phyloP scores from a whole-genome alignment of 2,888 invertebrate species.

The Zelleria hepariella region DNA sequence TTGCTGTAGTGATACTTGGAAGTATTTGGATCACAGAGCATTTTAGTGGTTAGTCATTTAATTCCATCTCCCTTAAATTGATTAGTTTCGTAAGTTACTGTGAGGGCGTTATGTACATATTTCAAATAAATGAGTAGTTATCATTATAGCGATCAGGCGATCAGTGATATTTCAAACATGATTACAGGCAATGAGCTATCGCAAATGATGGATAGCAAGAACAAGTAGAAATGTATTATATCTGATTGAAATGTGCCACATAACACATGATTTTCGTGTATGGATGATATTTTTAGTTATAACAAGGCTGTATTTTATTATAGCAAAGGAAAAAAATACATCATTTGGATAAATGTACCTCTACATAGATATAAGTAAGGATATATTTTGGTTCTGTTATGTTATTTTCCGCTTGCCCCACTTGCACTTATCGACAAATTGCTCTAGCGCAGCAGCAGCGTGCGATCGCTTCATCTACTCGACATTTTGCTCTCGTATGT shows the following conservation, averaged over 20 bases:
- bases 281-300: not conserved
- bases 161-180: slow-evolving; percentile 13
- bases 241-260: not conserved
- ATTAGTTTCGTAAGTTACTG: slow-evolving; percentile 66
- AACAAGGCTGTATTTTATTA: not conserved
- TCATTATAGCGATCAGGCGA: not conserved
- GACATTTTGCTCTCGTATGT: too few species aligned
- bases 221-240: slow-evolving; percentile 8
- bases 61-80: slow-evolving; percentile 58
- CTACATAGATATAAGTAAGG: not conserved
- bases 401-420: slow-evolving; percentile 17
- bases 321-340: not conserved
- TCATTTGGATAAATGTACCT: not conserved
- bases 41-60: slow-evolving; percentile 43
- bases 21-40: not conserved
- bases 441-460: not conserved
- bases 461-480: not conserved
- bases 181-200: slow-evolving; percentile 46
- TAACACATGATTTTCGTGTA: slow-evolving; percentile 6
- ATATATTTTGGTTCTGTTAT: not conserved
- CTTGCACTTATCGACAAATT: not conserved
- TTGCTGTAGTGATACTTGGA: too few species aligned
- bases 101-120: slow-evolving; percentile 47
- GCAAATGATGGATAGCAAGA: slow-evolving; percentile 1
- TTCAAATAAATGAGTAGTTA: not conserved